phyloP scores from a whole-genome alignment of 2,888 invertebrate genomes.

The Catocala nupta region DNA sequence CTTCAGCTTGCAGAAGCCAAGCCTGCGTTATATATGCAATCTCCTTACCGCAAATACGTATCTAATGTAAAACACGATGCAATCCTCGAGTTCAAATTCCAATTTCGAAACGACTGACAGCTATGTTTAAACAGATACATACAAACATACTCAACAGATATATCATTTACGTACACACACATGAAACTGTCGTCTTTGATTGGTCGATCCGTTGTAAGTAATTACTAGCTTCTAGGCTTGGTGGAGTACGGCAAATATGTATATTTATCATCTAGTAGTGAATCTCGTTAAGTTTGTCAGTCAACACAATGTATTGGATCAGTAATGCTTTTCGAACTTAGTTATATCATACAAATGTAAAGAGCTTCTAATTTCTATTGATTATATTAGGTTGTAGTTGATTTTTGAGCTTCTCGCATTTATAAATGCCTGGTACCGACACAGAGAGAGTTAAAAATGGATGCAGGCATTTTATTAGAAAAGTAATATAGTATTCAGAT shows the following conservation, averaged over 20 bases:
- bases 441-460: no score
- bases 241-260: constrained; percentile 40
- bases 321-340: constrained; percentile 13
- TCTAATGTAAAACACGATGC: constrained; percentile 12
- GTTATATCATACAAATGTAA: no score
- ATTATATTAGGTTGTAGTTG: no score
- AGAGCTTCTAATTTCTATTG: no score
- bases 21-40: constrained; percentile 1
- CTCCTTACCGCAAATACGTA: neutral
- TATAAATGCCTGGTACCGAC: no score
- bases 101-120: constrained; percentile 32
- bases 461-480: no score
- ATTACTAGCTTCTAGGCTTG: constrained; percentile 40
- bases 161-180: constrained; percentile 16
- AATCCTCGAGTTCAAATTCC: constrained; percentile 30
- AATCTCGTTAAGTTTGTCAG: constrained; percentile 32
- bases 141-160: neutral
- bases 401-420: no score
- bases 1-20: neutral
- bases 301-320: constrained; percentile 24
- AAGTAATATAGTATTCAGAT: no score
- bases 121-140: constrained; percentile 18
- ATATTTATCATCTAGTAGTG: constrained; percentile 37
- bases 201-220: constrained; percentile 34
- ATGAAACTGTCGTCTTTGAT: constrained; percentile 31